A percentile compares a stretch with the other conserved stretches of the same genome.
Conservation (phyloP, 2,888 invertebrate genomes). For the Oligia latruncula region DNA sequence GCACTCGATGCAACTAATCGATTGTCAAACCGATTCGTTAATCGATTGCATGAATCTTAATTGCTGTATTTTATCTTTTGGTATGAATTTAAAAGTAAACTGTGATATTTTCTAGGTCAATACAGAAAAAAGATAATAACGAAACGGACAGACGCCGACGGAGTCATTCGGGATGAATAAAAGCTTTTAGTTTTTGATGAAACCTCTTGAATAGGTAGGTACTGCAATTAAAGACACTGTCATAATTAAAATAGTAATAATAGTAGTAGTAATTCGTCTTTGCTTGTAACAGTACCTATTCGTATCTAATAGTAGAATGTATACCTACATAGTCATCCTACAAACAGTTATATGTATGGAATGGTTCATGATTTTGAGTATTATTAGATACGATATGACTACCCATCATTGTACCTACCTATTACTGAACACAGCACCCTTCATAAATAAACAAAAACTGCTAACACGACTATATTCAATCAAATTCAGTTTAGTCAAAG, state of each 20-base stretch:
- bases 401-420: too few species aligned
- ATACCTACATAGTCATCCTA: not conserved
- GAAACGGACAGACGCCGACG: not conserved
- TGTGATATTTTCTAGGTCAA: not conserved
- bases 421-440: not conserved
- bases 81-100: slow-evolving; percentile 8
- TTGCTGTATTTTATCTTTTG: slow-evolving; percentile 7
- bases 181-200: not conserved
- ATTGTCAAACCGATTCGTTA: slow-evolving; percentile 18
- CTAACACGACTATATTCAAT: not conserved
- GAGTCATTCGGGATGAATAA: not conserved
- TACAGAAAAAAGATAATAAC: not conserved
- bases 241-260: not conserved
- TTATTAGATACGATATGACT: not conserved
- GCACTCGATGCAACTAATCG: slow-evolving; percentile 40
- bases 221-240: not conserved
- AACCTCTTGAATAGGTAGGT: too few species aligned
- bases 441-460: not conserved
- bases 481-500: slow-evolving; percentile 15
- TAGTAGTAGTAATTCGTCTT: not conserved
- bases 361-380: not conserved
- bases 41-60: slow-evolving; percentile 42
- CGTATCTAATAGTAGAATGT: too few species aligned
- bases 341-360: not conserved
- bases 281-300: not conserved